These are phyloP conservation scores for Henicopernis longicauda DNA, from an alignment of 2,113 vertebrate genomes.

Conservation along the genomic window DNA sequence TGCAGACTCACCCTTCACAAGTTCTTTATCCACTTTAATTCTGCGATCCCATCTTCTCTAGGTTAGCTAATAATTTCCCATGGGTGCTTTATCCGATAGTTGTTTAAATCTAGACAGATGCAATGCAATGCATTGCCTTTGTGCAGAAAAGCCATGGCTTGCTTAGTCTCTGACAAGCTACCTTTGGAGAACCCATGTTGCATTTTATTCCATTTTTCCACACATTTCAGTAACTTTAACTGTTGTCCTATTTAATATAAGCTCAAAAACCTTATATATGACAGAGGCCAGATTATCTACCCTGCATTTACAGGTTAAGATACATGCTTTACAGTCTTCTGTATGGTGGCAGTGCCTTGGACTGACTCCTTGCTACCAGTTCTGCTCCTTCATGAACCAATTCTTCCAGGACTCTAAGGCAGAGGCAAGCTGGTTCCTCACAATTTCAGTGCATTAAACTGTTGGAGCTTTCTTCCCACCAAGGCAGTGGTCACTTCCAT, in stretches of 20 bases:
- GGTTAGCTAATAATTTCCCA: slow-evolving; percentile 52
- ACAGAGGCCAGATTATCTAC: background rate
- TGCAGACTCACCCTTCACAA: slow-evolving; percentile 19
- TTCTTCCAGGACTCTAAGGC: background rate
- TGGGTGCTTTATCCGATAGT: background rate
- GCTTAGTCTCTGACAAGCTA: background rate
- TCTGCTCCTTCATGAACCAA: background rate
- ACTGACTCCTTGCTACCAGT: background rate
- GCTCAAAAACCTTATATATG: background rate
- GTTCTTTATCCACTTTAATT: slow-evolving; percentile 48
- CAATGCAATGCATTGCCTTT: background rate
- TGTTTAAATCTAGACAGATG: background rate
- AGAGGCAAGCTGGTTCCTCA: background rate
- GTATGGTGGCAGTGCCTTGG: background rate
- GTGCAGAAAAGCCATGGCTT: background rate
- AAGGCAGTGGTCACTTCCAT: background rate
- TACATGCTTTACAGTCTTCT: background rate
- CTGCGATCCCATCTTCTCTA: slow-evolving; percentile 47
- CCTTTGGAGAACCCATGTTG: background rate
- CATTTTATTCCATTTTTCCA: background rate
- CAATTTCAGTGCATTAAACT: background rate
- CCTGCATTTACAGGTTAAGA: background rate
- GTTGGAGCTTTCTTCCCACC: background rate
- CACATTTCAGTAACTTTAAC: background rate
- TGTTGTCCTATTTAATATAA: background rate